A percentile compares a stretch with the other conserved stretches of the same genome.
phyloP scores from a whole-genome alignment of 2,113 vertebrate species.

The Serilophus lunatus region DNA sequence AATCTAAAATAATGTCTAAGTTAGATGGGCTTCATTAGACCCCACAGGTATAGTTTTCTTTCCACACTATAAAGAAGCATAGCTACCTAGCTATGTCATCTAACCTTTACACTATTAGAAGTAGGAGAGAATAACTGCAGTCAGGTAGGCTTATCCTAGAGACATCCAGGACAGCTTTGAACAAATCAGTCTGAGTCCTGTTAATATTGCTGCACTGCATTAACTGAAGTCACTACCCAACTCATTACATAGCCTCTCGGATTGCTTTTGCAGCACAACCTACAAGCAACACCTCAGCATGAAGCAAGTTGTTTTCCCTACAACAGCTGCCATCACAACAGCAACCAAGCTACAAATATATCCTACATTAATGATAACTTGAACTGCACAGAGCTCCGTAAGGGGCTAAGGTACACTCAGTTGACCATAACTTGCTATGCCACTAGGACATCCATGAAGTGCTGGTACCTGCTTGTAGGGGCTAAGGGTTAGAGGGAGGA shows the following conservation, averaged over 20 bases:
- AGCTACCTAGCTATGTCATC: background rate
- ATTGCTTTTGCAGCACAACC: background rate
- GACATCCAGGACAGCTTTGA: background rate
- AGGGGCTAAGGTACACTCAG: background rate
- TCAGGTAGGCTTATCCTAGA: fast-evolving
- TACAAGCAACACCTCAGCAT: background rate
- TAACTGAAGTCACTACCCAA: background rate
- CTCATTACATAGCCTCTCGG: background rate
- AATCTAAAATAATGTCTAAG: background rate
- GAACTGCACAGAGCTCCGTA: background rate
- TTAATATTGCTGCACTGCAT: background rate
- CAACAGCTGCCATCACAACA: background rate
- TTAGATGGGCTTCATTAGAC: background rate
- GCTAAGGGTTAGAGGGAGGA: background rate
- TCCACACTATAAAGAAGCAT: background rate
- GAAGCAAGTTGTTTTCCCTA: background rate
- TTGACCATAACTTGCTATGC: background rate
- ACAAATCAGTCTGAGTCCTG: background rate
- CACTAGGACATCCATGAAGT: background rate
- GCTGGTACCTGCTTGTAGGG: background rate
- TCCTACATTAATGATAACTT: fast-evolving
- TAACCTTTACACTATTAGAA: background rate
- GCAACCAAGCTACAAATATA: background rate
- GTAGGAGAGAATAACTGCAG: background rate
- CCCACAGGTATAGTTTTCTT: background rate